Conservation (phyloP, 2,888 invertebrate species). For the Cheilosia variabilis region DNA sequence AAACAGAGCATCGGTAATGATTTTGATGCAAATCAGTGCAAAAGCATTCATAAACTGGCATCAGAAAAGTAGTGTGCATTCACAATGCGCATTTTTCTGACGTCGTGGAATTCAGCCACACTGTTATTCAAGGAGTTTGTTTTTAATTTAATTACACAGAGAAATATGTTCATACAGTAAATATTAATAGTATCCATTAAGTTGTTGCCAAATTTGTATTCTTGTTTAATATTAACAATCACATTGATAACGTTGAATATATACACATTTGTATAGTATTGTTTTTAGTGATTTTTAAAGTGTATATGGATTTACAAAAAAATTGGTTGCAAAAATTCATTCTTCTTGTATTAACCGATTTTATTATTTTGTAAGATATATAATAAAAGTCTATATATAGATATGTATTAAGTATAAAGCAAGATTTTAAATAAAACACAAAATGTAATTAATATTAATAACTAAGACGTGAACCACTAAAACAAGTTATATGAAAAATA, state of each 20-base stretch:
- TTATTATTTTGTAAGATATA: constrained; percentile 66
- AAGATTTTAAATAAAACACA: constrained; percentile 5
- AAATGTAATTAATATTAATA: constrained; percentile 67
- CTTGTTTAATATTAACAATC: constrained; percentile 10
- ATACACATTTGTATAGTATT: not conserved
- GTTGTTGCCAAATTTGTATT: constrained; percentile 66
- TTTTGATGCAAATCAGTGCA: too few relatives aligned
- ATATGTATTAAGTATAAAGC: constrained; percentile 2
- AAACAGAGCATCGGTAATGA: too few relatives aligned
- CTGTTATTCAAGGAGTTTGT: constrained; percentile 9
- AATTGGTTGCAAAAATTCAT: not conserved
- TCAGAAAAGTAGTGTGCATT: too few relatives aligned
- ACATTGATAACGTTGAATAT: not conserved
- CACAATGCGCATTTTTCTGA: too few relatives aligned
- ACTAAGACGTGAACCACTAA: constrained; percentile 68
- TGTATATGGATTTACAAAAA: not conserved
- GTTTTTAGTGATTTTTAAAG: not conserved
- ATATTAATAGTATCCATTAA: constrained; percentile 25
- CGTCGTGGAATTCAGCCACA: too few relatives aligned
- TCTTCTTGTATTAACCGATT: constrained; percentile 41
- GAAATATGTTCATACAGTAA: constrained; percentile 8
- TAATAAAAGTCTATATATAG: not conserved
- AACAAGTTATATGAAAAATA: constrained; percentile 55
- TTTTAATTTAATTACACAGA: constrained; percentile 8
- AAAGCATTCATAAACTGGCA: too few relatives aligned